A percentile compares a stretch with the other conserved stretches of the same genome.
These are phyloP conservation scores for Oegoconia quadripuncta DNA, from an alignment of 2,888 invertebrate genomes.

Conservation along the genomic window DNA sequence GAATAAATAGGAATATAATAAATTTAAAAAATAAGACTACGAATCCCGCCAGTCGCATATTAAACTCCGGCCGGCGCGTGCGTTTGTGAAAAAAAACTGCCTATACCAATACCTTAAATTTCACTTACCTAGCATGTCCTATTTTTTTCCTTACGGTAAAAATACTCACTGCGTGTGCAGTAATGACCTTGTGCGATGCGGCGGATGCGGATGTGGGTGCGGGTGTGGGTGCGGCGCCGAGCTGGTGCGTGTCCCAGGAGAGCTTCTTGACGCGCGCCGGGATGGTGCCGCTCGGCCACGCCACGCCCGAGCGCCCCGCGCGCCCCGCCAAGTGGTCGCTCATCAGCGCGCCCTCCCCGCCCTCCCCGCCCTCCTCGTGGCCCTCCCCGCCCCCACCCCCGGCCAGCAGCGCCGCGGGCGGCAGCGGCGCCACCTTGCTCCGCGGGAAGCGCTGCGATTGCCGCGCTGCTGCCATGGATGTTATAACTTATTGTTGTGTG, in stretches of 20 bases:
- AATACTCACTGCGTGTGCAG: no score
- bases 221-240: conserved; percentile 18
- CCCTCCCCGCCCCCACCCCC: conserved; percentile 13
- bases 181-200: conserved; percentile 22
- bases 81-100: no score
- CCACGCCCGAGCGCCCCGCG: conserved; percentile 65
- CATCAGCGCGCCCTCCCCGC: conserved; percentile 50
- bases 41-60: no score
- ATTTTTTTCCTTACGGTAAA: no score
- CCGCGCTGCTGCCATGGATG: conserved; percentile 23
- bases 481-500: no score
- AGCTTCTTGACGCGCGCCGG: conserved; percentile 87
- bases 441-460: conserved; percentile 40
- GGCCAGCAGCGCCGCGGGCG: conserved; percentile 55
- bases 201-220: no score
- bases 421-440: conserved; percentile 57
- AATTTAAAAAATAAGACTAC: no score
- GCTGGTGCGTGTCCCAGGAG: conserved; percentile 89
- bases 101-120: no score
- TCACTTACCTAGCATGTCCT: no score
- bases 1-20: no score
- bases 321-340: conserved; percentile 54
- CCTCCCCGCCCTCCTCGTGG: conserved; percentile 42
- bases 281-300: conserved; percentile 84
- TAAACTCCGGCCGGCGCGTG: no score